A percentile compares a stretch with the other conserved stretches of the same genome.
phyloP scores from a whole-genome alignment of 2,113 vertebrate genomes.

The Pluvianellus socialis region DNA sequence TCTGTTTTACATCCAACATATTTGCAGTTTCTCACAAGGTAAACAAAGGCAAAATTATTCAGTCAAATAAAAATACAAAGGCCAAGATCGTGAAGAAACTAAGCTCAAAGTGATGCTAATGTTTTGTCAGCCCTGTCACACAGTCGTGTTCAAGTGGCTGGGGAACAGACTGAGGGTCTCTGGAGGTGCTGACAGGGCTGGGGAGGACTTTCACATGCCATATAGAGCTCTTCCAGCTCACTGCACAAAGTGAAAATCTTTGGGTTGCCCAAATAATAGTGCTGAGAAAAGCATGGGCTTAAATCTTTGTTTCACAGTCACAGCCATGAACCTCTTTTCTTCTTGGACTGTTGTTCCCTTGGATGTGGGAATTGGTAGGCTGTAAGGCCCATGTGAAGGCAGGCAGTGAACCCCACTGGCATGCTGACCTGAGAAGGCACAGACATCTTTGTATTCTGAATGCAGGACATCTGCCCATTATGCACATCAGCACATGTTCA shows the following conservation, averaged over 20 bases:
- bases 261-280: not conserved
- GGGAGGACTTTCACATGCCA: not conserved
- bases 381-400: not conserved
- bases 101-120: not conserved
- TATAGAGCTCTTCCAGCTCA: not conserved
- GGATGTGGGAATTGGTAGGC: not conserved
- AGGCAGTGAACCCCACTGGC: not conserved
- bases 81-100: not conserved
- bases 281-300: not conserved
- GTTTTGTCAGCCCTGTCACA: not conserved
- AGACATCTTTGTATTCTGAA: not conserved
- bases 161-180: accelerated
- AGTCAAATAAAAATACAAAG: not conserved
- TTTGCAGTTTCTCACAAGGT: not conserved
- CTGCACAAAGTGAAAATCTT: not conserved
- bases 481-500: not conserved
- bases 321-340: not conserved
- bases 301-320: not conserved
- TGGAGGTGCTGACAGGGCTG: not conserved
- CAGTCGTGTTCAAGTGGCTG: not conserved
- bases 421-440: not conserved
- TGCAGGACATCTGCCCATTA: not conserved
- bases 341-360: not conserved
- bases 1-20: not conserved
- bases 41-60: not conserved